Percentiles rank a stretch among this genome's conserved stretches.
Conservation (phyloP, 2,113 vertebrate species). For the Anarrhichthys ocellatus region DNA sequence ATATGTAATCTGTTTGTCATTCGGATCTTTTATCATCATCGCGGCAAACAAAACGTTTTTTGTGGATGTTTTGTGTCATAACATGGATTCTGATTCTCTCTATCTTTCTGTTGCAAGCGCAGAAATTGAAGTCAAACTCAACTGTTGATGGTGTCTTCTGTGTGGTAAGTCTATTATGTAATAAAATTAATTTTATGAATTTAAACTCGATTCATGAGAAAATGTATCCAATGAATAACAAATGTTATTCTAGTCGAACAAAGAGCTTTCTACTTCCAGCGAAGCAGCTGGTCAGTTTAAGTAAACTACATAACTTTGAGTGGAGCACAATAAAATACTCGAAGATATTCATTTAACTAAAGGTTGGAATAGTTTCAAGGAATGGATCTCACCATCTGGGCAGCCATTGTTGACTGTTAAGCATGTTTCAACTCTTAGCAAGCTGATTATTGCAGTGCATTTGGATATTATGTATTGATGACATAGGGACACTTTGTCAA, state of each 20-base stretch:
- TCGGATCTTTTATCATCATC: neutral
- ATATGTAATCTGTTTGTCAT: neutral
- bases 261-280: neutral
- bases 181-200: neutral
- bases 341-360: neutral
- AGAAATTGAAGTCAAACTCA: conserved; percentile 81
- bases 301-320: neutral
- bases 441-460: neutral
- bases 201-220: neutral
- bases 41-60: neutral
- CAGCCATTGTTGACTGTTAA: neutral
- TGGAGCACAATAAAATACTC: neutral
- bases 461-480: neutral
- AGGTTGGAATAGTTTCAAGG: neutral
- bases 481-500: too few relatives aligned
- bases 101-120: conserved; percentile 70
- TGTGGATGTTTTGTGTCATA: neutral
- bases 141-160: conserved; percentile 76
- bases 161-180: conserved; percentile 62
- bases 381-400: neutral
- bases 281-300: neutral
- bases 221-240: neutral
- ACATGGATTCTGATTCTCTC: neutral
- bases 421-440: neutral
- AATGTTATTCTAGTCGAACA: neutral